Conservation (phyloP, 1,140 invertebrate species). For the Nephila pilipes region DNA sequence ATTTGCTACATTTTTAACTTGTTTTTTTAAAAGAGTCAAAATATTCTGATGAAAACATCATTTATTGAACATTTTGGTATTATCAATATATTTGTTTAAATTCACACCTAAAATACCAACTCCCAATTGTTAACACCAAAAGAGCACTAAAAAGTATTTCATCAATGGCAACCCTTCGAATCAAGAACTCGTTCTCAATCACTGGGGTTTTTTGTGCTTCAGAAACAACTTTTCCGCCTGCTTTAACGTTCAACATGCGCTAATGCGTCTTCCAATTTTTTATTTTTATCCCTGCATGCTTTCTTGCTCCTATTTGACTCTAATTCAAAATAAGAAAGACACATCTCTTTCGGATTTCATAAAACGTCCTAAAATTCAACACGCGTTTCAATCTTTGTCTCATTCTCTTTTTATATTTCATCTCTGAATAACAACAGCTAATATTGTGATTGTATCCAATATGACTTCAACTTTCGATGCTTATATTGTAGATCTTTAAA, state of each 20-base stretch:
- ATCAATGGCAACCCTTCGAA: neutral
- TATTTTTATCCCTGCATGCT: neutral
- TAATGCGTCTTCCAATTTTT: neutral
- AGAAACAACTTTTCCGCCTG: neutral
- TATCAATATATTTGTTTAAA: no score
- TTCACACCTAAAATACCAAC: no score
- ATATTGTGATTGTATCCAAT: neutral
- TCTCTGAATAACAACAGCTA: neutral
- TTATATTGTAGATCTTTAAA: neutral
- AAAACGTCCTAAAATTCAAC: conserved; percentile 34
- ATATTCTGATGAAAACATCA: no score
- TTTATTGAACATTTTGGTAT: no score
- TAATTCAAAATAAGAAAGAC: neutral
- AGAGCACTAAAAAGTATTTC: neutral
- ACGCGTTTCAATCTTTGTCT: conserved; percentile 2
- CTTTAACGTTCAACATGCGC: neutral
- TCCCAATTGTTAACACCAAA: neutral
- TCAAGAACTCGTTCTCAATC: conserved; percentile 23
- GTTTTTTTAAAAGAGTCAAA: no score
- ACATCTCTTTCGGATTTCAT: neutral
- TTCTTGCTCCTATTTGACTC: neutral
- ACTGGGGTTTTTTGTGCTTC: conserved; percentile 10
- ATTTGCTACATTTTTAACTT: no score
- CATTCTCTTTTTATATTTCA: neutral
- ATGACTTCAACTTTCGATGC: neutral